These are phyloP conservation scores for Porites lobata DNA, from an alignment of 92 coral and sea anemone genomes.

Conservation along the genomic window DNA sequence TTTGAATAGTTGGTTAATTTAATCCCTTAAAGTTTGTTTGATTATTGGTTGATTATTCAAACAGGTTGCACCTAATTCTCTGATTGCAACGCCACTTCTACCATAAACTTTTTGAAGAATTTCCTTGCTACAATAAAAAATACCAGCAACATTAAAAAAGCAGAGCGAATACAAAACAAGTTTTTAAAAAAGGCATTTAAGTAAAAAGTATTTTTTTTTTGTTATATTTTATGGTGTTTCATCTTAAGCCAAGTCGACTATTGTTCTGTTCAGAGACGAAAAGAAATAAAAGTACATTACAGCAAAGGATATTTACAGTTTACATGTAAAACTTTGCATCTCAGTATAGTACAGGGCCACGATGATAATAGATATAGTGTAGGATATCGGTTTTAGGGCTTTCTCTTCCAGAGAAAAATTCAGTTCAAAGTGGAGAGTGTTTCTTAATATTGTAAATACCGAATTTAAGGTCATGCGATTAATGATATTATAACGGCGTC, in stretches of 20 bases:
- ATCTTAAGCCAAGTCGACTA: constrained; percentile 12
- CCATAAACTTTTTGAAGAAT: neutral
- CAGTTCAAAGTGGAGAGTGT: too few species aligned
- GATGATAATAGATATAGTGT: too few species aligned
- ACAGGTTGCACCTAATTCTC: neutral
- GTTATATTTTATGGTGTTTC: neutral
- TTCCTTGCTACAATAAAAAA: neutral
- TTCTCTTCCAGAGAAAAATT: too few species aligned
- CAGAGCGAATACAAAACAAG: neutral
- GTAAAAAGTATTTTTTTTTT: neutral
- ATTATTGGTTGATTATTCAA: neutral
- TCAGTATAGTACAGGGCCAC: too few species aligned
- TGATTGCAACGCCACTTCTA: neutral
- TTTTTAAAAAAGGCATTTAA: neutral
- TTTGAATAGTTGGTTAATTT: too few species aligned
- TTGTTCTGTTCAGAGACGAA: constrained; percentile 9
- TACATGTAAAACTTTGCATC: too few species aligned
- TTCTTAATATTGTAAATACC: too few species aligned
- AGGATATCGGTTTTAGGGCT: too few species aligned
- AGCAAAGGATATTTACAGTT: too few species aligned
- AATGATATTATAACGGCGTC: too few species aligned
- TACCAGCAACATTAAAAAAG: constrained; percentile 1
- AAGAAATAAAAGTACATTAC: neutral
- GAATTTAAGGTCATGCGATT: too few species aligned
- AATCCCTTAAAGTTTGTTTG: neutral